These are phyloP conservation scores for Hyla sarda DNA, from an alignment of 2,113 vertebrate genomes.

Conservation along the genomic window DNA sequence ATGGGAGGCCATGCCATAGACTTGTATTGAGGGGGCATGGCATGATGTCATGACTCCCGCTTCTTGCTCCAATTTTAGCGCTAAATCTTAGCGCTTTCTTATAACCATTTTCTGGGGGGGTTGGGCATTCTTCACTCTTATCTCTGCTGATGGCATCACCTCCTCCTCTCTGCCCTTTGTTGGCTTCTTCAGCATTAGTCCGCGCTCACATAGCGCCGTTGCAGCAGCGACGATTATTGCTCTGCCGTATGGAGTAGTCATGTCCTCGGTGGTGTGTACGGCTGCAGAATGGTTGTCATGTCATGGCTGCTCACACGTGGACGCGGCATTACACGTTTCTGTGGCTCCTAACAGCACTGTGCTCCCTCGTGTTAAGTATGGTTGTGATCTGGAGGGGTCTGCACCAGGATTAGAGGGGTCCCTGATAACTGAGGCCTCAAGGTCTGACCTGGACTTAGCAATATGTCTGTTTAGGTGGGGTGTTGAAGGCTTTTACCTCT, in stretches of 20 bases:
- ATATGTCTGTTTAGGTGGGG: not conserved
- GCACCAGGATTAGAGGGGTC: not conserved
- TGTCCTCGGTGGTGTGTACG: not conserved
- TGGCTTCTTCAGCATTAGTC: not conserved
- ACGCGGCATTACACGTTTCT: no score
- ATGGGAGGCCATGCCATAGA: no score
- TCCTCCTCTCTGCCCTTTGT: no score
- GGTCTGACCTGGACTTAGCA: not conserved
- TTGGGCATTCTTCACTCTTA: not conserved
- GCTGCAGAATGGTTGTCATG: not conserved
- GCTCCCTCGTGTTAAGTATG: no score
- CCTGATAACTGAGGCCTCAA: not conserved
- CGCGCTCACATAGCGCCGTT: no score
- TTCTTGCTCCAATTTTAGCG: no score
- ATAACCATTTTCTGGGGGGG: not conserved
- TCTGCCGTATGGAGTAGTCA: not conserved
- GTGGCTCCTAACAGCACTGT: no score
- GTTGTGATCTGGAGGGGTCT: no score
- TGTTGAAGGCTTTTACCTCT: not conserved
- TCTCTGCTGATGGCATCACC: not conserved
- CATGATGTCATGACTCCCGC: no score
- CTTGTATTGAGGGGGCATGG: no score
- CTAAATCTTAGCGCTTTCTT: not conserved
- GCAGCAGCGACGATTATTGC: not conserved
- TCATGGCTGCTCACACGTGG: no score